Percentiles rank a stretch among this genome's conserved stretches.
Conservation (phyloP, 2,888 invertebrate species). For the Steromphala cineraria region DNA sequence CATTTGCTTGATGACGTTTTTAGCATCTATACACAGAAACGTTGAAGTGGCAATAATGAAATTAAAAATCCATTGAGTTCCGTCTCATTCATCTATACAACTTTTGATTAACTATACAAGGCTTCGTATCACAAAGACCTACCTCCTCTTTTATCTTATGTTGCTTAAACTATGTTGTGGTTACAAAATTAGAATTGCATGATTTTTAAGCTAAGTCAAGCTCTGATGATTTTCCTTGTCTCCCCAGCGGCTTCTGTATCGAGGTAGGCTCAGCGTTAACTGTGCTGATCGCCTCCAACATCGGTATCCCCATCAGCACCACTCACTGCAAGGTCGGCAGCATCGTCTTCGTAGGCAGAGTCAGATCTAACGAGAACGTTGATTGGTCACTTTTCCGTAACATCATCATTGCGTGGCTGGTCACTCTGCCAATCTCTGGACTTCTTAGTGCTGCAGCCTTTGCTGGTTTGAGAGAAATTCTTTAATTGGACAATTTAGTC, state of each 20-base stretch:
- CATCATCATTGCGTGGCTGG: constrained; percentile 97
- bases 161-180: no score
- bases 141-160: no score
- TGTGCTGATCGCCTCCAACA: constrained; percentile 95
- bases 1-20: no score
- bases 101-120: no score
- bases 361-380: constrained; percentile 74
- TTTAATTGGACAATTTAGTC: neutral
- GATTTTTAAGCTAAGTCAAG: no score
- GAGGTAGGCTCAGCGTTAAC: constrained; percentile 97
- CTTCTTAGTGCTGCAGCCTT: constrained; percentile 89
- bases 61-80: no score
- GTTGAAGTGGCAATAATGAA: no score
- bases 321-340: constrained; percentile 99
- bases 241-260: constrained; percentile 91
- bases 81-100: no score
- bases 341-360: constrained; percentile 93
- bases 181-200: no score
- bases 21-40: no score
- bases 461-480: constrained; percentile 76
- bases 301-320: constrained; percentile 96
- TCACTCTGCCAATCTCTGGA: constrained; percentile 96
- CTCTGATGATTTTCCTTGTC: constrained; percentile 22
- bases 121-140: no score
- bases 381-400: constrained; percentile 82